These are phyloP conservation scores for Silvanus unidentatus DNA, from an alignment of 2,888 invertebrate species.

Conservation along the genomic window DNA sequence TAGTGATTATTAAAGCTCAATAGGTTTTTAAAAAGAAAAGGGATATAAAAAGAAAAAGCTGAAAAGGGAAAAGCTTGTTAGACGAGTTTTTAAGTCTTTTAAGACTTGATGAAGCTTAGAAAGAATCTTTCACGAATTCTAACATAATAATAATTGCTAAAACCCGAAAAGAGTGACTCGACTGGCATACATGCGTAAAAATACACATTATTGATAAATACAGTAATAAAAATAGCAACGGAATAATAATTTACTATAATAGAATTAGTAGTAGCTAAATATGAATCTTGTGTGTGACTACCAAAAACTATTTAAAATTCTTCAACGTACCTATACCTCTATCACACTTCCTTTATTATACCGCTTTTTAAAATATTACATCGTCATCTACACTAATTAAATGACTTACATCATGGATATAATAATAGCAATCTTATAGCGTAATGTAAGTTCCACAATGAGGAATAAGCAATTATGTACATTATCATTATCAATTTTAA, in stretches of 20 bases:
- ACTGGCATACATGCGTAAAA: no score
- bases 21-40: no score
- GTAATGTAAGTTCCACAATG: slow-evolving; percentile 7
- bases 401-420: slow-evolving; percentile 8
- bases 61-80: no score
- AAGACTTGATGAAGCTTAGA: no score
- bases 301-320: slow-evolving; percentile 3
- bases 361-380: slow-evolving; percentile 13
- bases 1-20: no score
- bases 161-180: no score
- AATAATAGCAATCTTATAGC: slow-evolving; percentile 8
- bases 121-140: no score
- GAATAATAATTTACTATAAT: neutral
- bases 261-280: slow-evolving; percentile 1
- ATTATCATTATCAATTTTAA: slow-evolving; percentile 1
- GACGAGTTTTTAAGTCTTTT: no score
- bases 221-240: no score
- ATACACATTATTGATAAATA: no score
- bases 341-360: slow-evolving; percentile 4
- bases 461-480: slow-evolving; percentile 12
- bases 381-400: slow-evolving; percentile 14
- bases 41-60: no score
- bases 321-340: neutral
- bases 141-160: no score
- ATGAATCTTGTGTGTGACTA: neutral